Conservation (phyloP, 2,888 invertebrate genomes). For the Noctua comes region DNA sequence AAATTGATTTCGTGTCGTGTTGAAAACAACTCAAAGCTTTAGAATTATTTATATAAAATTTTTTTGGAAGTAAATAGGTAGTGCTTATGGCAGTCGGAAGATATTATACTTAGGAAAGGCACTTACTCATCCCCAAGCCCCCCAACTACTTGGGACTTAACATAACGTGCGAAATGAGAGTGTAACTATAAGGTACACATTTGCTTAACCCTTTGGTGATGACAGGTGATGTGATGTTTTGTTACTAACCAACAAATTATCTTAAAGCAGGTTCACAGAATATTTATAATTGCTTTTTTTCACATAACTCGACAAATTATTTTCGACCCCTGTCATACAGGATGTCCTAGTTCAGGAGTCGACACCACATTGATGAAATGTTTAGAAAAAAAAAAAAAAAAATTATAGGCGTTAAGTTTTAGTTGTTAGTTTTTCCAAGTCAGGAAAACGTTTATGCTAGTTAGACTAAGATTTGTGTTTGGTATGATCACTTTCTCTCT, state of each 20-base stretch:
- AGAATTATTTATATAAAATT: no score
- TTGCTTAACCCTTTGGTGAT: background rate
- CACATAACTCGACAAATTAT: background rate
- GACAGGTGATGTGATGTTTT: no score
- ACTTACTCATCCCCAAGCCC: background rate
- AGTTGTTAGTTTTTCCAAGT: background rate
- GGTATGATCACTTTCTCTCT: background rate
- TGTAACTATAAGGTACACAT: background rate
- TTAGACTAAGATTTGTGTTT: background rate
- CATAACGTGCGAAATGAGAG: background rate
- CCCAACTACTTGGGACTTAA: background rate
- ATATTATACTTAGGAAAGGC: constrained; percentile 13
- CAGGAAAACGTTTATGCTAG: background rate
- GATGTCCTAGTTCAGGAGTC: background rate
- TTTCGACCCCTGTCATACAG: background rate
- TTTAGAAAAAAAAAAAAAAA: no score
- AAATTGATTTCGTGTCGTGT: no score
- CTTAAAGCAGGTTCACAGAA: background rate
- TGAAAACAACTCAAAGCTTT: no score
- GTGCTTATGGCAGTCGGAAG: constrained; percentile 7
- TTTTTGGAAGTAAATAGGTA: background rate
- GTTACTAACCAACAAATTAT: background rate
- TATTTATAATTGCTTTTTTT: constrained; percentile 6
- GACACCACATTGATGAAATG: background rate
- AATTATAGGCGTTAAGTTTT: background rate